Base-by-base conservation (phyloP, 2,113 vertebrate species). In the Macquaria australasica region DNA sequence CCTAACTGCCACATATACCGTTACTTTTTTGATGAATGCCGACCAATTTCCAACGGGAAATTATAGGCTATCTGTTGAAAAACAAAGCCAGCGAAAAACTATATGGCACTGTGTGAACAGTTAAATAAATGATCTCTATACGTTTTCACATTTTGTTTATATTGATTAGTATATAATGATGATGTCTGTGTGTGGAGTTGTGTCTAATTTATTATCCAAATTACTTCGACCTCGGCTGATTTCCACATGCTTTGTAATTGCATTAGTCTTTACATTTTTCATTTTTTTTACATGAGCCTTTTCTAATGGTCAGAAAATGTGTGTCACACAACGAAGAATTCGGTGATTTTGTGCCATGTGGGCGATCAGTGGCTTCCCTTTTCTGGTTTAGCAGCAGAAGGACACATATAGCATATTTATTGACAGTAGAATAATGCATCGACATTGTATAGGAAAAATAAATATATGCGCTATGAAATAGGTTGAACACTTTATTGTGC, bases 21-120 rank as follows among this genome's bases (percentile, higher is more conserved):
- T 68, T 39, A 39, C 6, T 28, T 15, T 7, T 58, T 8, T 71
- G 5, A 50, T 72, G 8, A 43, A 34, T 21, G 45, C 34, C 55
- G 63, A 20, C 48, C 66, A 23, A 5, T 59, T 70, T 28, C 37
- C 3, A 37, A 37, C 34, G 18, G n/a, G 48, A 62, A 37, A 48
- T 60, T 3, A 37, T 31, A 1, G 7, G 28, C 0, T 45, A 25
- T 79, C 18, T 20, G 25, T 73, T 69, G 8, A 31, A 59, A 70
- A 70, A 69, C 14, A 48, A 50, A 41, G 9, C 2, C 4, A n/a
- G 10, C 12, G 9, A 9, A 20, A 37, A 12, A 50, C 34, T 34
- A 14, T 7, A 37, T 23, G 0, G 0, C 37, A 18, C 3, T 16
- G 5, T 31, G 25, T 9, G 6, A 18, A 28, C 7, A 5, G 8